Percentiles rank a stretch among this genome's conserved stretches.
phyloP scores from a whole-genome alignment of 2,888 invertebrate species.

The Chalcis sispes region DNA sequence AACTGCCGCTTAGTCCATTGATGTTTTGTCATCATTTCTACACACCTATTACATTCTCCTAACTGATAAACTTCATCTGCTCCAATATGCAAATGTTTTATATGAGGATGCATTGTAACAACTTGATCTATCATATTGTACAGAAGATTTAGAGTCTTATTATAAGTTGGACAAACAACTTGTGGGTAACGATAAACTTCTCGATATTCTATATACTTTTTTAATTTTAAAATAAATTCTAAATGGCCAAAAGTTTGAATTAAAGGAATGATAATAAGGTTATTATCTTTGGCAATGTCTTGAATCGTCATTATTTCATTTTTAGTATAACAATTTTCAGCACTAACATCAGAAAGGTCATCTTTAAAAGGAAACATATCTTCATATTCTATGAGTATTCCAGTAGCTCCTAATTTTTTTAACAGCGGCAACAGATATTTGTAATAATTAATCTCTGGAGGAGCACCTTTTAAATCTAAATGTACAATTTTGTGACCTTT shows the following conservation, averaged over 20 bases:
- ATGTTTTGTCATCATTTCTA: slow-evolving; percentile 72
- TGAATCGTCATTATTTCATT: slow-evolving; percentile 78
- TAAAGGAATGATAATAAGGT: slow-evolving; percentile 85
- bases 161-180: slow-evolving; percentile 84
- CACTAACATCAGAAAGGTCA: slow-evolving; percentile 79
- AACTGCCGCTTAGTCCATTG: slow-evolving; percentile 78
- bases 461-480: slow-evolving; percentile 90
- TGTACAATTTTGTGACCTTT: slow-evolving; percentile 83
- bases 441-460: slow-evolving; percentile 83
- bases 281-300: slow-evolving; percentile 78
- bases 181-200: slow-evolving; percentile 81
- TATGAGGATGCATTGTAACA: slow-evolving; percentile 78
- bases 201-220: slow-evolving; percentile 81
- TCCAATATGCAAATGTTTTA: slow-evolving; percentile 84
- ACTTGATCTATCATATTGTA: slow-evolving; percentile 85
- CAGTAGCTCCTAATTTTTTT: slow-evolving; percentile 83
- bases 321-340: slow-evolving; percentile 81
- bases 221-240: slow-evolving; percentile 86
- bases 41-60: slow-evolving; percentile 81
- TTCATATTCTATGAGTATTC: slow-evolving; percentile 89
- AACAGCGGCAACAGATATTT: slow-evolving; percentile 81
- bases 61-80: slow-evolving; percentile 89
- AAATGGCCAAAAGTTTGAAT: slow-evolving; percentile 93
- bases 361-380: slow-evolving; percentile 90
- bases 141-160: slow-evolving; percentile 79